A percentile compares a stretch with the other conserved stretches of the same genome.
Evolutionary conservation across 2,113 vertebrate species (phyloP).

Genomic region (Platysternon megacephalum): DNA sequence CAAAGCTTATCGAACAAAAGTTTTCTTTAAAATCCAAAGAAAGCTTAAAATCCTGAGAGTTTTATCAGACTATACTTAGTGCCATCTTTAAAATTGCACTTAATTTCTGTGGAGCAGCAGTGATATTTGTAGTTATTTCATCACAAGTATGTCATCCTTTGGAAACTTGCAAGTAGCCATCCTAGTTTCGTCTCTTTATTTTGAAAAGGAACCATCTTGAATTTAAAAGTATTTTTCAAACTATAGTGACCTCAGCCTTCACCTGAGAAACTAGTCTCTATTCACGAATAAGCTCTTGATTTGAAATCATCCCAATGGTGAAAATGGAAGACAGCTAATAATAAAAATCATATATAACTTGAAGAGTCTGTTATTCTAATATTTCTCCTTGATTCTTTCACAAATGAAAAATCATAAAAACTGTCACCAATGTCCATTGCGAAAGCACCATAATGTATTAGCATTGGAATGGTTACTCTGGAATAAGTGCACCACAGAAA

Average conservation of each 20-base stretch:
- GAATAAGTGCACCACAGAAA: slow-evolving; percentile 7
- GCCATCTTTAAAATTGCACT: slow-evolving; percentile 6
- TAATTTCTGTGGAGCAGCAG: slow-evolving; percentile 23
- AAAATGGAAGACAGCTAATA: not conserved
- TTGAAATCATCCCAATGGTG: slow-evolving; percentile 3
- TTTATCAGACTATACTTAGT: slow-evolving; percentile 10
- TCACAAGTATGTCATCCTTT: not conserved
- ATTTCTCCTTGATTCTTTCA: not conserved
- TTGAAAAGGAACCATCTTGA: not conserved
- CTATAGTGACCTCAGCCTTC: not conserved
- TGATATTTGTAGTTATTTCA: slow-evolving; percentile 6
- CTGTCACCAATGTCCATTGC: not conserved
- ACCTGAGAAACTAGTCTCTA: not conserved
- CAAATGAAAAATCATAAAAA: not conserved
- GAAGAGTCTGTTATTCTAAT: not conserved
- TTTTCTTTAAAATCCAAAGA: not conserved
- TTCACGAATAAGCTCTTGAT: not conserved
- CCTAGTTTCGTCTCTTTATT: not conserved
- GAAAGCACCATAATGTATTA: not conserved
- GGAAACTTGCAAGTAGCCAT: not conserved
- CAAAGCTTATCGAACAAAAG: slow-evolving; percentile 41
- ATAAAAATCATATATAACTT: not conserved
- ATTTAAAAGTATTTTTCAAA: not conserved
- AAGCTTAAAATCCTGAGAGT: slow-evolving; percentile 68
- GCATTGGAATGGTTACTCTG: not conserved